Evolutionary conservation across 2,797 vertebrate species (phyloP), one percentile per base, ranked within the genome.

Genomic region (Chloroceryle amazona): DNA sequence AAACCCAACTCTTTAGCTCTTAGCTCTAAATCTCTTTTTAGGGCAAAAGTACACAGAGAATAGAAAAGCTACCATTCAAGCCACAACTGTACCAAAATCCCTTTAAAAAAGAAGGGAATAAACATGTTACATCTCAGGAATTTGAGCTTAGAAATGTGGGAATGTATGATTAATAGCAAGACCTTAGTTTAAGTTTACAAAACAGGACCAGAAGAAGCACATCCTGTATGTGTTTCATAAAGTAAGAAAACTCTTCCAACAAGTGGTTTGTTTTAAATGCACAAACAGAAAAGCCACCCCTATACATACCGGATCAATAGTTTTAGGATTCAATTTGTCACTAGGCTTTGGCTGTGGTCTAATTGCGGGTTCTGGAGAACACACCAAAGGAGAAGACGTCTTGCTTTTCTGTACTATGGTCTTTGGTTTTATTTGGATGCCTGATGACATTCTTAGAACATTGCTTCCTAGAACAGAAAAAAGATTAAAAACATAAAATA

Each of bases 301-400:
- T 65, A 28, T 41, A 97, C 98, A 44, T 95, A 99, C 98, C 0
- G 98, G 98, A 95, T 99, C 98, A 91, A 98, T 98, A 33, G 98
- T 98, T 97, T 98, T 98, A 66, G 98, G 98, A 91, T 98, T 99
- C 42, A 99, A 97, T 72, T 98, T 98, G 93, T 98, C 98, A 91
- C 98, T 98, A 23, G 98, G 98, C 79, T 97, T 98, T 81, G 97
- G 82, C 60, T 91, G 97, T 46, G 91, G 75, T 57, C 97, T 98
- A 80, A 66, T 18, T 49, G 67, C 65, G 75, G 94, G 46, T 85
- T 94, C 92, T 52, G 89, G 44, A 95, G 97, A 97, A 90, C 39
- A 20, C 3, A 37, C 12, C 51, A 93, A 66, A 7, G 95, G 42
- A 23, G 96, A 90, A 5, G 70, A 65, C 15, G 31, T 62, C 76